A percentile compares a stretch with the other conserved stretches of the same genome.
Conservation (phyloP, 2,113 vertebrate genomes). For the Hydrolagus affinis region DNA sequence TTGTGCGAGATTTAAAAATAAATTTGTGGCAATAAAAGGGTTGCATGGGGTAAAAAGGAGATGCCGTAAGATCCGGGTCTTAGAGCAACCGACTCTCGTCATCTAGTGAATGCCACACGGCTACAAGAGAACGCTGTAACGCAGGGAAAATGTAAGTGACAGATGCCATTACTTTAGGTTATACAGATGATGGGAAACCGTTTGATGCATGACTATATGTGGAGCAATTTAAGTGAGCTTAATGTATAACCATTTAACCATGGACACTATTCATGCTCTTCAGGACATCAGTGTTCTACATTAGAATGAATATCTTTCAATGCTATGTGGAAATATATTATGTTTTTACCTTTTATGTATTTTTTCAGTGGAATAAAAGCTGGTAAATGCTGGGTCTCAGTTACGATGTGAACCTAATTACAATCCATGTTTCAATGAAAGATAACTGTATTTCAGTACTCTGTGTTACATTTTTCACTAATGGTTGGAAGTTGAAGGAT, state of each 20-base stretch:
- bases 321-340: background rate
- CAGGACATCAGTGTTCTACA: background rate
- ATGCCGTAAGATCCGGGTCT: background rate
- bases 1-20: background rate
- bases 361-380: background rate
- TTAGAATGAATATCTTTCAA: conserved; percentile 5
- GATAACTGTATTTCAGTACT: conserved; percentile 1
- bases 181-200: background rate
- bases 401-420: conserved; percentile 13
- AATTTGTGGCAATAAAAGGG: too few species aligned
- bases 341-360: conserved; percentile 16
- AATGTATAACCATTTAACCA: conserved; percentile 18
- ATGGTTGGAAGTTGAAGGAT: conserved; percentile 21
- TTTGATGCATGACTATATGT: background rate
- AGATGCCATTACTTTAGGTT: conserved; percentile 9
- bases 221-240: conserved; percentile 14
- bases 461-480: conserved; percentile 22
- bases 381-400: conserved; percentile 4
- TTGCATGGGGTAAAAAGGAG: background rate
- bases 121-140: background rate
- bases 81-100: background rate
- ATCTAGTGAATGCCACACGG: background rate
- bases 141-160: background rate
- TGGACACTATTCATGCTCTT: background rate
- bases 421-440: background rate